Evolutionary conservation across 2,888 invertebrate species (phyloP), one percentile per base, ranked within the genome.

Genomic region (Endomychus coccineus): DNA sequence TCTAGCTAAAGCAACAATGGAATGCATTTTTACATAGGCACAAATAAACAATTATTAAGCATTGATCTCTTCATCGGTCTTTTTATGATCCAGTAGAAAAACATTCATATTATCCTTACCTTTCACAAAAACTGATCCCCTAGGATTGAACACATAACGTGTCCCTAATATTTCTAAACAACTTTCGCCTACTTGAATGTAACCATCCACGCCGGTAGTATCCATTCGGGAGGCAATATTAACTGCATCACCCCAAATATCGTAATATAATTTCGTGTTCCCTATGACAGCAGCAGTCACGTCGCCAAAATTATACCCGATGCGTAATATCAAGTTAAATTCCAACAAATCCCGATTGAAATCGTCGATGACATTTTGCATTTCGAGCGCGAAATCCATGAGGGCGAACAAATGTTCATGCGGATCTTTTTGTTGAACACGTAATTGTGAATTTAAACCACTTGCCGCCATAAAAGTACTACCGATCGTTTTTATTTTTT

Each of bases 201-300:
- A 71, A 39, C 89, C 86, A 3, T 82, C 75, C 6, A 94, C 80
- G 0, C 96, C 96, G 0, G 95, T 96, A 0, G 91, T 89, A 64
- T 97, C 96, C 97, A 97, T 97, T 34, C 96, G 73, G 4, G 90
- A 90, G 0, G 96, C 91, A 39, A 96, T 92, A 63, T 97, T 97
- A 0, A 97, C 96, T 0, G 96, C 91, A 63, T 97, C 96, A 0
- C 96, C 96, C 96, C 96, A 97, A 52, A 96, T 96, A 63, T 96
- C 96, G 55, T 95, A 97, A 62, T 91, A 89, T 41, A 97, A 70
- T 60, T 96, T 97, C 2, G 88, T 88, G 4, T 94, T 94, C 0
- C 96, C 96, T 34, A 97, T 95, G 2, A 97, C 87, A 2, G 95
- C 95, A 0, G 96, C 94, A 0, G 95, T 95, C 0, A 97, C 92